Evolutionary conservation across 2,797 vertebrate genomes (phyloP), one percentile per base, ranked within the genome.

Genomic region (Aldrovandia affinis): DNA sequence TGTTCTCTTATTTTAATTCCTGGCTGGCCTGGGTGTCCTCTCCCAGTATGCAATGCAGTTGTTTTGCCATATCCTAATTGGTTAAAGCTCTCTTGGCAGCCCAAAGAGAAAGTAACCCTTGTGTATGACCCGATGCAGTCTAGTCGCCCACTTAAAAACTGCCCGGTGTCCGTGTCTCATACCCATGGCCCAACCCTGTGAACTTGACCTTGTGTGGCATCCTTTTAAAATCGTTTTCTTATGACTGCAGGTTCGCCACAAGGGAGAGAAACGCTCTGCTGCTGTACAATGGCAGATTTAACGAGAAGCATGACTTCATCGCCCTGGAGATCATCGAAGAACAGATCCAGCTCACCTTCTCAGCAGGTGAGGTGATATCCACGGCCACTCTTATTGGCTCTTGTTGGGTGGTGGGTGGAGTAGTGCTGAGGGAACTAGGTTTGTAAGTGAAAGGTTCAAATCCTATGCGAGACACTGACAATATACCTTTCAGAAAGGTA

Each of bases 301-400:
- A 99, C 0, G 98, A 99, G 91, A 99, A 99, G 83, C 98, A 99
- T 0, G 98, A 99, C 93, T 99, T 99, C 91, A 96, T 99, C 39
- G 98, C 98, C 5, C 89, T 99, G 93, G 98, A 99, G 95, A 96
- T 99, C 68, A 96, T 99, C 20, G 94, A 96, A 0, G 98, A 98
- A 88, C 98, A 99, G 93, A 96, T 99, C 90, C 98, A 99, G 92
- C 97, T 98, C 88, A 98, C 97, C 0, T 98, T 97, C 94, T 98
- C 97, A 0, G 97, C 97, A 95, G 97, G 97, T 98, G 54, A 91
- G 89, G 42, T 70, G 12, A 55, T 77, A 28, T 12, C 15, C 36
- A 5, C 36, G 14, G 25, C 50, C 15, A 12, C 22, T 3, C 25
- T 8, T 54, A 28, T n/a, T n/a, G n/a, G n/a, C 14, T 14, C 1